Evolutionary conservation across 2,113 vertebrate species (phyloP).

Genomic region (Apus apus): DNA sequence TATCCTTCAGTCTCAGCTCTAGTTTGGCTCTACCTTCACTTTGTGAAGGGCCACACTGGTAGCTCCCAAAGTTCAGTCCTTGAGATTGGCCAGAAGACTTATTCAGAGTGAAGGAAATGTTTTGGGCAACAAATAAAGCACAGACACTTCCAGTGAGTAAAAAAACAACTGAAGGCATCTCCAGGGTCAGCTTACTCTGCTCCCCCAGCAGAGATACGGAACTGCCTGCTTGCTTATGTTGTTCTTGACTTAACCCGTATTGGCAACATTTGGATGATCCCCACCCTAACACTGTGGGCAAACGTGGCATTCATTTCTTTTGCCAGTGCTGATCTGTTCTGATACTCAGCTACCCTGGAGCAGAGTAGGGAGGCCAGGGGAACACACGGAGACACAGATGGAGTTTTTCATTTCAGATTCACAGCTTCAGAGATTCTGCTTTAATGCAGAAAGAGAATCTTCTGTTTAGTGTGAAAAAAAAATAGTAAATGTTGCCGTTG

Average conservation of each 20-base stretch:
- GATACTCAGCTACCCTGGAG: slow-evolving; percentile 45
- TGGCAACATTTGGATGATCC: neutral
- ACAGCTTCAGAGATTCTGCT: slow-evolving; percentile 51
- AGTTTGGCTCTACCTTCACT: neutral
- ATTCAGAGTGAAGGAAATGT: neutral
- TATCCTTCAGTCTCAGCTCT: neutral
- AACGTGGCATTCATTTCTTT: neutral
- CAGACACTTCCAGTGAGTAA: neutral
- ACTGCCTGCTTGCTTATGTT: neutral
- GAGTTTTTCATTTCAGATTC: slow-evolving; percentile 61
- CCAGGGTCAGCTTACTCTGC: neutral
- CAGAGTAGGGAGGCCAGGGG: slow-evolving; percentile 28
- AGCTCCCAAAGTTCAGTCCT: neutral
- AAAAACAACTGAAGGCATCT: neutral
- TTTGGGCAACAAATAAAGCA: neutral
- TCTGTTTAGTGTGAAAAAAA: slow-evolving; percentile 65
- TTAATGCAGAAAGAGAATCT: slow-evolving; percentile 40
- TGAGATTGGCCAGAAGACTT: neutral
- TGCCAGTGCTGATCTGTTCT: slow-evolving; percentile 26
- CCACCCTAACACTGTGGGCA: neutral
- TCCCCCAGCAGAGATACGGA: neutral
- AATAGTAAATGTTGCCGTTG: slow-evolving; percentile 55
- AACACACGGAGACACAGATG: slow-evolving; percentile 65
- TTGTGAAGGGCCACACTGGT: neutral
- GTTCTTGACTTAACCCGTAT: neutral